Evolutionary conservation across 2,113 vertebrate species (phyloP).

Genomic region (Phalacrocorax aristotelis): DNA sequence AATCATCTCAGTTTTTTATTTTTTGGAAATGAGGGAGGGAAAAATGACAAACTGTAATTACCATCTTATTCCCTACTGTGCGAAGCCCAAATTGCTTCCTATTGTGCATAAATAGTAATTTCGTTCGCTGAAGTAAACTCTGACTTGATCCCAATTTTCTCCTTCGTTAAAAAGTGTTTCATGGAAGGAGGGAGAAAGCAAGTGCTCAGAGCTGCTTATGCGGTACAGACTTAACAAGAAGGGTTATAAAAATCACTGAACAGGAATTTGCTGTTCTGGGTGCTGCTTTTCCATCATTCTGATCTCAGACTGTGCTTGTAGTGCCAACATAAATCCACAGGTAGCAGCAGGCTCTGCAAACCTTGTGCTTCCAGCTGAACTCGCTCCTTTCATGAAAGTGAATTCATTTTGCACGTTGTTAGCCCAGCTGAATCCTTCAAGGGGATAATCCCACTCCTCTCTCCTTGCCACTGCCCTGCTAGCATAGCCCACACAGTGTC

Average conservation of each 20-base stretch:
- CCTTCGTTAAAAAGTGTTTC: neutral
- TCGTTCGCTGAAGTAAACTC: neutral
- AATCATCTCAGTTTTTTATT: neutral
- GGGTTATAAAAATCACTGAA: neutral
- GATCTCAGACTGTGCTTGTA: neutral
- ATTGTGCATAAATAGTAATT: neutral
- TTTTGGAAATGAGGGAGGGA: neutral
- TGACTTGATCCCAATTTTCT: neutral
- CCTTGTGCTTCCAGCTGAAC: neutral
- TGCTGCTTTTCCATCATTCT: neutral
- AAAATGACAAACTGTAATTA: constrained; percentile 6
- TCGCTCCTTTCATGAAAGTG: neutral
- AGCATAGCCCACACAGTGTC: neutral
- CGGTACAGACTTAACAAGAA: neutral
- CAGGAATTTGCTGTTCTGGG: neutral
- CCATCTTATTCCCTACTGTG: neutral
- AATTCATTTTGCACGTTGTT: neutral
- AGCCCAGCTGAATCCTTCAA: neutral
- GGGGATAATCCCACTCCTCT: neutral
- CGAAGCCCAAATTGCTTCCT: neutral
- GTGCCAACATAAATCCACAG: neutral
- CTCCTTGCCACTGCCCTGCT: neutral
- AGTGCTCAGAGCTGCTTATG: neutral
- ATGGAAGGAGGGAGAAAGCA: neutral
- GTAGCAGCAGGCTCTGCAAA: neutral